Percentiles rank a stretch among this genome's conserved stretches.
Conservation (phyloP, 2,888 invertebrate genomes). For the Tachina fera region DNA sequence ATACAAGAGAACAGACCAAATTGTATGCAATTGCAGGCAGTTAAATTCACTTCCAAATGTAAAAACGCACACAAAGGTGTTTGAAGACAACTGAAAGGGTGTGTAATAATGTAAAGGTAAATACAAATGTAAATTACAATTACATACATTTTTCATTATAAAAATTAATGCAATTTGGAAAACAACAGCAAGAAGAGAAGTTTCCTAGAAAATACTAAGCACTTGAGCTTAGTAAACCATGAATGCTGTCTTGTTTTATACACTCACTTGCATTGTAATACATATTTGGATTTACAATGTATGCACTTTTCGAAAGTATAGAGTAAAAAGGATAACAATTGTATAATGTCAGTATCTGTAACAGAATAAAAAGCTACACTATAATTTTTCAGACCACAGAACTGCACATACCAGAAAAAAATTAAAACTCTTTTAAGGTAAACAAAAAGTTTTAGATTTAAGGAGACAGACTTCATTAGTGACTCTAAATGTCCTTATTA, state of each 20-base stretch:
- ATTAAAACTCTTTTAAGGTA: not conserved
- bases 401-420: not conserved
- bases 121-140: not conserved
- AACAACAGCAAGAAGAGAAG: not conserved
- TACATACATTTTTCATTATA: not conserved
- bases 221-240: conserved; percentile 9
- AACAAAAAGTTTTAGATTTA: not conserved
- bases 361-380: not conserved
- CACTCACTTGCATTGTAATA: too few relatives aligned
- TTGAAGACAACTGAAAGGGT: not conserved
- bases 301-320: too few relatives aligned
- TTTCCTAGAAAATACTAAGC: not conserved
- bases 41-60: not conserved
- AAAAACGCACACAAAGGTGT: not conserved
- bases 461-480: not conserved
- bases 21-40: conserved; percentile 3
- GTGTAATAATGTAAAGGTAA: not conserved
- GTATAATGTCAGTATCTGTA: conserved; percentile 1
- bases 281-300: too few relatives aligned
- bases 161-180: conserved; percentile 52
- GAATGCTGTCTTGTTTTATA: too few relatives aligned
- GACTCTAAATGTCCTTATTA: too few relatives aligned
- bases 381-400: conserved; percentile 13
- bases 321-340: not conserved
- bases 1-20: not conserved